Base-by-base conservation (phyloP, 2,113 vertebrate species). In the Capreolus pygargus region DNA sequence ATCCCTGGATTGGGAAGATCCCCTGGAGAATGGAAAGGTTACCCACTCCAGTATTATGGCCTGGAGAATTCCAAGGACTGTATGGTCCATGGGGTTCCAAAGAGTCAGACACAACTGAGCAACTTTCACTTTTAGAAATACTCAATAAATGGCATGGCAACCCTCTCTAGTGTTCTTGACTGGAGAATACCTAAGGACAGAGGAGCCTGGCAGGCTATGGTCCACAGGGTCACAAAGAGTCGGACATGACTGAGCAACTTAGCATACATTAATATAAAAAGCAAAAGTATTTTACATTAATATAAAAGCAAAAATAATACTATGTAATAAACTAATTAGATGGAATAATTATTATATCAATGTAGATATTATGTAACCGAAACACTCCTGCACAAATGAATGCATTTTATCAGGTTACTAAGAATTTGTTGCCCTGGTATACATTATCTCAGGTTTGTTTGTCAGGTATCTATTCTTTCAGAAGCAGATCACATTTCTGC, bases 281-380 rank as follows among this genome's bases (percentile, higher is more conserved):
- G n/a, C n/a, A n/a, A n/a, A n/a, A n/a, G n/a, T n/a, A n/a, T n/a
- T n/a, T n/a, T n/a, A n/a, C n/a, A n/a, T n/a, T n/a, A n/a, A n/a
- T 76, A 86, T 54, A 94, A 94, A 97, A 97, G 55, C 61, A 93
- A 93, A 97, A 97, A 57, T 58, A 90, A 54, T 58, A 76, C 87
- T 93, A 91, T n/a, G 16, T 55, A 97, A 94, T 81, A 47, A 85
- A 74, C 39, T 67, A 95, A 94, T 85, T 88, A 55, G 47, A n/a
- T 86, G 43, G 70, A 95, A 88, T 76, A 95, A 88, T 85, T 88
- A 94, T 4, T 21, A 58, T 54, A 61, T 43, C 30, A 91, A 50
- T 85, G 43, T 94, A 86, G 70, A 93, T 78, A 89, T 93, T 96
- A 94, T 6, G 1, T 50, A 97, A 86, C 33, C 58, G 67, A 96